Evolutionary conservation across 1,140 invertebrate species (phyloP).

Genomic region (Bombus superbus): DNA sequence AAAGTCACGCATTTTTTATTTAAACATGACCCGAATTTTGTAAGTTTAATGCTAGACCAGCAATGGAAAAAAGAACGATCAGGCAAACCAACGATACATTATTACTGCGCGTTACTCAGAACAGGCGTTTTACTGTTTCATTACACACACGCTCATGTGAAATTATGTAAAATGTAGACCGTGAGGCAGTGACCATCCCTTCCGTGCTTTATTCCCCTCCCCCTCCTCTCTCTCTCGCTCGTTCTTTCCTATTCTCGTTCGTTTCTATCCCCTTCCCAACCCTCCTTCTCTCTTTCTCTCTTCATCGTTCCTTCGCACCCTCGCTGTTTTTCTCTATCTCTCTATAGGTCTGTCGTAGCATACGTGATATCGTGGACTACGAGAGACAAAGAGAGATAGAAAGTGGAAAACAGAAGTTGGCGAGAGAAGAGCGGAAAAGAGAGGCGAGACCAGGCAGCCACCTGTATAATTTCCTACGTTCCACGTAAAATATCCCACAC

Average conservation of each 20-base stretch:
- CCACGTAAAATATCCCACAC: slow-evolving; percentile 34
- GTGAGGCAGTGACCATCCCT: slow-evolving; percentile 16
- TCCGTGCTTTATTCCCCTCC: not conserved
- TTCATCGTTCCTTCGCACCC: not conserved
- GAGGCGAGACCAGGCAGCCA: not conserved
- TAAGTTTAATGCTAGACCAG: not conserved
- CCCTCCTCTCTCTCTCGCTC: too few species aligned
- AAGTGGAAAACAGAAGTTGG: not conserved
- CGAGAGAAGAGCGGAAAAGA: not conserved
- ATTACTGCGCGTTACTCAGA: slow-evolving; percentile 58
- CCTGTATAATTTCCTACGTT: slow-evolving; percentile 55
- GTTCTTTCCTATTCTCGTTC: too few species aligned
- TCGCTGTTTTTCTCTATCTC: not conserved
- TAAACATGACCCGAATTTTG: not conserved
- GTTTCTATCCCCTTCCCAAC: not conserved
- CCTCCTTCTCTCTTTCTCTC: not conserved
- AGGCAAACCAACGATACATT: slow-evolving; percentile 12
- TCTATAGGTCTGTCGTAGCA: not conserved
- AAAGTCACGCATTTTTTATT: not conserved
- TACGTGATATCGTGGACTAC: not conserved
- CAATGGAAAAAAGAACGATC: slow-evolving; percentile 15
- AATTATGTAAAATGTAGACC: slow-evolving; percentile 64
- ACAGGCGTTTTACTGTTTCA: slow-evolving; percentile 56
- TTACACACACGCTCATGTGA: slow-evolving; percentile 47
- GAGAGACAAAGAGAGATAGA: slow-evolving; percentile 5